These are phyloP conservation scores for Amblyjoppa proteus DNA, from an alignment of 2,888 invertebrate genomes.

Conservation along the genomic window DNA sequence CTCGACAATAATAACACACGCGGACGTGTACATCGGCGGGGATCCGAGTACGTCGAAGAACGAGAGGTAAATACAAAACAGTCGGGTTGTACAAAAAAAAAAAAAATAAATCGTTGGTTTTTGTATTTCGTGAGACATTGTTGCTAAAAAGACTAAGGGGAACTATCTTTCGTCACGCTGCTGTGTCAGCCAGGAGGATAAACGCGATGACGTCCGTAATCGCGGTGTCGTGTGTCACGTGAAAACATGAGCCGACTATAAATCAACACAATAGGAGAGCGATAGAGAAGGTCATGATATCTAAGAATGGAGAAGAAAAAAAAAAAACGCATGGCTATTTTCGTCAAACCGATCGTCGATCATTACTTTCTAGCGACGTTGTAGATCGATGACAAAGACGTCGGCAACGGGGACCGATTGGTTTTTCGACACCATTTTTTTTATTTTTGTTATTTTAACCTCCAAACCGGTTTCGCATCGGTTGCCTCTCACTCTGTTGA, in stretches of 20 bases:
- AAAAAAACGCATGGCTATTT: neutral
- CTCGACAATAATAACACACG: slow-evolving; percentile 78
- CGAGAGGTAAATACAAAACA: slow-evolving; percentile 74
- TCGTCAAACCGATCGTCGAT: neutral
- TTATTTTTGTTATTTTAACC: slow-evolving; percentile 2
- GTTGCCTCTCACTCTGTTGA: neutral
- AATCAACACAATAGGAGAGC: slow-evolving; percentile 39
- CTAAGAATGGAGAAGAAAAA: neutral
- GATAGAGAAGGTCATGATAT: slow-evolving; percentile 3
- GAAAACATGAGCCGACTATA: slow-evolving; percentile 43
- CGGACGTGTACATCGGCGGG: slow-evolving; percentile 79
- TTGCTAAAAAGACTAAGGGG: neutral
- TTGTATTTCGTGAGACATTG: slow-evolving; percentile 14
- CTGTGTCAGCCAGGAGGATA: slow-evolving; percentile 9
- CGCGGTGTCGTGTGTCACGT: slow-evolving; percentile 45
- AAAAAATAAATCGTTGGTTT: neutral
- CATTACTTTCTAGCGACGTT: neutral
- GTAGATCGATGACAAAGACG: neutral
- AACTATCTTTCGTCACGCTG: neutral
- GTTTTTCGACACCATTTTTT: neutral
- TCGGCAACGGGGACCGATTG: neutral
- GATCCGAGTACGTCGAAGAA: slow-evolving; percentile 75
- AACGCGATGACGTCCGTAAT: neutral
- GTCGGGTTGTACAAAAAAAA: too few species aligned
- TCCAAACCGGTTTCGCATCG: slow-evolving; percentile 25